phyloP scores from a whole-genome alignment of 1,140 invertebrate genomes.

The Sitodiplosis mosellana region DNA sequence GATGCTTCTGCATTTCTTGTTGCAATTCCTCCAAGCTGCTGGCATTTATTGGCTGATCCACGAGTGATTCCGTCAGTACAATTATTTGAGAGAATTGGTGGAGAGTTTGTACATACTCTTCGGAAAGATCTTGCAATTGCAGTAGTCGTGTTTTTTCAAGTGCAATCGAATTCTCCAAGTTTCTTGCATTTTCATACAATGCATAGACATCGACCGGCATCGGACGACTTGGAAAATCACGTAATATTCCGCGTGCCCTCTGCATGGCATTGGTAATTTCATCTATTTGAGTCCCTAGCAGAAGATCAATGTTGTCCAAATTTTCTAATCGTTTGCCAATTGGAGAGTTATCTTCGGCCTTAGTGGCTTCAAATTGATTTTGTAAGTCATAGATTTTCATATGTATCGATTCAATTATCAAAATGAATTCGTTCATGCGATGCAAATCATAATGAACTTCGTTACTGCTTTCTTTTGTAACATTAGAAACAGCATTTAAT shows the following conservation, averaged over 20 bases:
- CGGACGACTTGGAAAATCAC: constrained; percentile 41
- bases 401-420: constrained; percentile 10
- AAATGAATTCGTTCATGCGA: constrained; percentile 46
- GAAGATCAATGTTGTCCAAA: constrained; percentile 17
- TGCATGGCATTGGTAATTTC: constrained; percentile 26
- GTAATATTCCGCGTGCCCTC: constrained; percentile 30
- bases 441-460: constrained; percentile 38
- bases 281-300: not conserved
- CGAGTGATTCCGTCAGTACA: constrained; percentile 55
- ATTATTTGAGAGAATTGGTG: constrained; percentile 71
- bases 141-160: constrained; percentile 52
- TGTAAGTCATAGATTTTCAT: constrained; percentile 13
- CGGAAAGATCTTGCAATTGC: constrained; percentile 49
- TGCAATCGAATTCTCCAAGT: constrained; percentile 43
- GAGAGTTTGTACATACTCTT: constrained; percentile 72
- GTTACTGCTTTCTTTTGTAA: constrained; percentile 37
- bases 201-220: constrained; percentile 44
- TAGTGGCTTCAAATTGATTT: constrained; percentile 12
- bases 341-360: constrained; percentile 15
- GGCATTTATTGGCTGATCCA: constrained; percentile 55
- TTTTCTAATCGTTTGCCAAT: constrained; percentile 17
- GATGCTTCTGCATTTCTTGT: constrained; percentile 73
- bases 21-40: constrained; percentile 54
- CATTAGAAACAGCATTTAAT: constrained; percentile 35
- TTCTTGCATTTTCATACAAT: constrained; percentile 42